Conservation (phyloP, 1,140 invertebrate species). For the Conopomorpha cramerella region DNA sequence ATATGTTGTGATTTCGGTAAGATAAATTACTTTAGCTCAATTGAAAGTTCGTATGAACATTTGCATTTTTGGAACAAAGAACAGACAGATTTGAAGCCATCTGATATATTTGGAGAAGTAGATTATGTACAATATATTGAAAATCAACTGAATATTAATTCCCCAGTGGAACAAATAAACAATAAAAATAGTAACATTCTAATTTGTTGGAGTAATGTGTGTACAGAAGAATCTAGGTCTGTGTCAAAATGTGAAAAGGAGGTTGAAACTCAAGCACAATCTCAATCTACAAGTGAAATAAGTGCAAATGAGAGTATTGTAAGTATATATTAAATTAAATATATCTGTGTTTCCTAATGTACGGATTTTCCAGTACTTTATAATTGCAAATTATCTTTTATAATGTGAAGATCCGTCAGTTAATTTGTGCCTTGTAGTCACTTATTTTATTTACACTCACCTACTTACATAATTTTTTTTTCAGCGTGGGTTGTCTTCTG, state of each 20-base stretch:
- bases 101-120: slow-evolving; percentile 23
- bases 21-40: slow-evolving; percentile 13
- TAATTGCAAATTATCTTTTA: no score
- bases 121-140: slow-evolving; percentile 9
- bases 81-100: slow-evolving; percentile 8
- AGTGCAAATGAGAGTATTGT: background rate
- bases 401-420: no score
- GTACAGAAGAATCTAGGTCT: background rate
- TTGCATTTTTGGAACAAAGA: slow-evolving; percentile 23
- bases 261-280: no score
- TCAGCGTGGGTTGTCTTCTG: no score
- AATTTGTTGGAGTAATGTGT: background rate
- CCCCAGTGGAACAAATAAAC: background rate
- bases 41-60: slow-evolving; percentile 20
- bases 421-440: no score
- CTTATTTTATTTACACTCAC: no score
- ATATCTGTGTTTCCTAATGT: no score
- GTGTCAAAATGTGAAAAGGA: background rate
- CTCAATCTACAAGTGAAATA: background rate
- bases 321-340: no score
- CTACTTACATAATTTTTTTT: no score
- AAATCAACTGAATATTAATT: background rate
- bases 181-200: background rate
- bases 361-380: no score
- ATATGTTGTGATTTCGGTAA: slow-evolving; percentile 35